Conservation (phyloP, 2,888 invertebrate genomes). For the Macrosiphum euphorbiae region DNA sequence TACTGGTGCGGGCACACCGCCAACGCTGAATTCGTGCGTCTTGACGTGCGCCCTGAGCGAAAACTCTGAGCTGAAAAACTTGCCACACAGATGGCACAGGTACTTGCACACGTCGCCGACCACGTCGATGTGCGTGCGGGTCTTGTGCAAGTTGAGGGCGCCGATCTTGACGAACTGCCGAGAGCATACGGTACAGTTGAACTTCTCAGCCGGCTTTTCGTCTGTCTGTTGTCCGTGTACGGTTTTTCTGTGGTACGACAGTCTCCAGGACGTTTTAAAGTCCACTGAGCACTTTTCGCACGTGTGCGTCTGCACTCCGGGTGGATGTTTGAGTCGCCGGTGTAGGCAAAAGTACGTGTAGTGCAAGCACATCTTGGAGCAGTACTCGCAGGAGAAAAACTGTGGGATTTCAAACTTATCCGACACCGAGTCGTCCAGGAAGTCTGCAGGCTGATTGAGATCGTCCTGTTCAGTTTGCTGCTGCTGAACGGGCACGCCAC, state of each 20-base stretch:
- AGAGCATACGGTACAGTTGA: slow-evolving; percentile 43
- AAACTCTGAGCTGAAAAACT: slow-evolving; percentile 63
- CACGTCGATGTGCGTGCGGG: slow-evolving; percentile 55
- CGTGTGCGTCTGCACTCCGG: slow-evolving; percentile 17
- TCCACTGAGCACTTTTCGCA: slow-evolving; percentile 39
- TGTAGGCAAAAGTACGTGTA: slow-evolving; percentile 67
- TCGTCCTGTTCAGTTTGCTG: slow-evolving; percentile 22
- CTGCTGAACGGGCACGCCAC: background rate
- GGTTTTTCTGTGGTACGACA: slow-evolving; percentile 50
- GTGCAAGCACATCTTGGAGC: slow-evolving; percentile 66
- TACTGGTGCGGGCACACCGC: too few species aligned
- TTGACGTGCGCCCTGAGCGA: slow-evolving; percentile 60
- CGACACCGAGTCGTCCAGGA: background rate
- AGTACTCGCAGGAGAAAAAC: slow-evolving; percentile 66
- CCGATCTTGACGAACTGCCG: slow-evolving; percentile 52
- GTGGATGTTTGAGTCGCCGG: slow-evolving; percentile 65
- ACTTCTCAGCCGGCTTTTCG: background rate
- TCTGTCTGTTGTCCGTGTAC: background rate
- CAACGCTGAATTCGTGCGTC: background rate
- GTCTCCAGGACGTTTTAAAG: slow-evolving; percentile 55
- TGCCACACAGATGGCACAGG: slow-evolving; percentile 65
- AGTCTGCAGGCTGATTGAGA: background rate
- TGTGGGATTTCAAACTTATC: slow-evolving; percentile 66
- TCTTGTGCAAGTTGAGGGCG: slow-evolving; percentile 57
- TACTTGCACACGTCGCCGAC: slow-evolving; percentile 59